Evolutionary conservation across 2,113 vertebrate species (phyloP).

Genomic region (Pteropus alecto): DNA sequence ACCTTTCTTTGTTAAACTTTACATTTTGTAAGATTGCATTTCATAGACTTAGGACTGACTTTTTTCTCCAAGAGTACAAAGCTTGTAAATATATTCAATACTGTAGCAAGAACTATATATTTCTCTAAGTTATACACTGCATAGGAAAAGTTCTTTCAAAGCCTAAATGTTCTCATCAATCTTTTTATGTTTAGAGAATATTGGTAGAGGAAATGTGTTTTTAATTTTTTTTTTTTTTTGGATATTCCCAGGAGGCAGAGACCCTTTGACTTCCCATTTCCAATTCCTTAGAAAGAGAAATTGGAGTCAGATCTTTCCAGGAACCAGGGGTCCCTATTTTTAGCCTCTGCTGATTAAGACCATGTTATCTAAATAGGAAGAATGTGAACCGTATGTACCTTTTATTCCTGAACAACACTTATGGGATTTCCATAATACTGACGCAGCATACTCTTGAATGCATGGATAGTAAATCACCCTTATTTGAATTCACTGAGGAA

Average conservation of each 20-base stretch:
- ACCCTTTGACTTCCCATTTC: slow-evolving; percentile 45
- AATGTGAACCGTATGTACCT: slow-evolving; percentile 39
- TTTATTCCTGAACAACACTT: neutral
- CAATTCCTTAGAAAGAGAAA: slow-evolving; percentile 65
- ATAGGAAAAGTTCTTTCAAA: neutral
- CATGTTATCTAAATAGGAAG: slow-evolving; percentile 54
- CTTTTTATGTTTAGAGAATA: slow-evolving; percentile 38
- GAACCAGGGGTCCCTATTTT: slow-evolving; percentile 54
- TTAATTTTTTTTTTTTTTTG: neutral
- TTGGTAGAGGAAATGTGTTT: slow-evolving; percentile 32
- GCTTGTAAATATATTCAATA: neutral
- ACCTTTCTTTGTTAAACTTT: neutral
- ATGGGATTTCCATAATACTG: neutral
- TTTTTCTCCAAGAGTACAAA: neutral
- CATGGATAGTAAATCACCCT: neutral
- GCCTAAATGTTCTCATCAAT: neutral
- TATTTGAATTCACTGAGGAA: neutral
- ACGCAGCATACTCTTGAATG: neutral
- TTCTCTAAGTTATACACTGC: neutral
- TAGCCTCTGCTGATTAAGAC: slow-evolving; percentile 45
- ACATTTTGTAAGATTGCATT: neutral
- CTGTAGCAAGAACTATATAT: neutral
- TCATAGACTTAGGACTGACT: neutral
- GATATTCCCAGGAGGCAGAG: slow-evolving; percentile 36
- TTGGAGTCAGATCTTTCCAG: slow-evolving; percentile 64